Evolutionary conservation across 2,113 vertebrate species (phyloP), one percentile per base, ranked within the genome.

Genomic region (Etheostoma cragini): DNA sequence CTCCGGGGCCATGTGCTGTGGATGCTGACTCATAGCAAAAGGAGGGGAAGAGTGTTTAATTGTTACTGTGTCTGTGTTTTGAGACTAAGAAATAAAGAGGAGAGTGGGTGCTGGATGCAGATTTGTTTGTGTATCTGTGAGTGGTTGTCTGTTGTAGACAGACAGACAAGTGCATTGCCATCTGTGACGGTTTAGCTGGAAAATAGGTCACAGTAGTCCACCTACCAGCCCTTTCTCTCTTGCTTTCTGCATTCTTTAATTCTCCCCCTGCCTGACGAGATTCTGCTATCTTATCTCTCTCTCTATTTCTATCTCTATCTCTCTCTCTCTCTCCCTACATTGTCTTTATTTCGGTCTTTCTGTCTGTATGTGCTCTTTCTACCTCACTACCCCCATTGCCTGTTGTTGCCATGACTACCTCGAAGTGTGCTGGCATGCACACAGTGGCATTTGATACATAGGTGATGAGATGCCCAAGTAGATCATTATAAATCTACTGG

Each of bases 321-420:
- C 72, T 82, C 66, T 22, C 62, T 66, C 22, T 50, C 70, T 68
- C 46, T 72, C 65, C 61, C 45, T 58, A 58, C n/a, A 72, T 81
- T 87, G 81, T 86, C 78, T 78, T 72, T 75, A 60, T 46, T 24
- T 80, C 47, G 72, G 24, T 81, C 75, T 82, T 70, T 62, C 66
- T 53, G 11, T 72, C 53, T 64, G 49, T 75, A 80, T 72, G 33
- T 52, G 80, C 78, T 84, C 78, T 56, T 81, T 91, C 87, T 83
- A 58, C 85, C 76, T 89, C 84, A 78, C 88, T 91, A 86, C 82
- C 64, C 72, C 80, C 77, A 66, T 89, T n/a, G 35, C 80, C 87
- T 87, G 79, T 81, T 88, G 92, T 94, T 92, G 89, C 94, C 92
- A 95, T 94, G 92, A 67, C 90, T 86, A 94, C 94, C 67, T 76